phyloP scores from a whole-genome alignment of 1,140 invertebrate species.

The Muscidifurax raptorellus region DNA sequence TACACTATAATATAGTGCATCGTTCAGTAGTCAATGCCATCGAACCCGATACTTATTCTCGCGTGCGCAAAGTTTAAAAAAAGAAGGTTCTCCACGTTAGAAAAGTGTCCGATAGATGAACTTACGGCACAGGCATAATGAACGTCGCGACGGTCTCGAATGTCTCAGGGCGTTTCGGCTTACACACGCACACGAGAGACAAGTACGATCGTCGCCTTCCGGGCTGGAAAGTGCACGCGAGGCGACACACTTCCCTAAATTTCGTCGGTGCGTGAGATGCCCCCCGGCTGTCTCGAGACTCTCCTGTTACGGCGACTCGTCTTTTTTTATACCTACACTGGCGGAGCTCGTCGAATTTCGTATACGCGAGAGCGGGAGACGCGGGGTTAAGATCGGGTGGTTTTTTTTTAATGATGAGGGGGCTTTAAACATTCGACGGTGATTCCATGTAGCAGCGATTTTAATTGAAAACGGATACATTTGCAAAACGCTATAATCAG shows the following conservation, averaged over 20 bases:
- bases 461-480: too few relatives aligned
- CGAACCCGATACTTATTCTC: too few relatives aligned
- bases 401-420: too few relatives aligned
- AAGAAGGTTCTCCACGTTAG: not conserved
- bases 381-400: too few relatives aligned
- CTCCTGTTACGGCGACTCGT: not conserved
- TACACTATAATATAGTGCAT: too few relatives aligned
- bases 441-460: too few relatives aligned
- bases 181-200: not conserved
- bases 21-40: too few relatives aligned
- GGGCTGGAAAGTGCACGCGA: constrained; percentile 58
- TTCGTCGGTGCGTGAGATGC: constrained; percentile 39
- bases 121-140: not conserved
- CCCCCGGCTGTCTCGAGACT: not conserved
- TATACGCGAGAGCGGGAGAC: not conserved
- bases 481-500: too few relatives aligned
- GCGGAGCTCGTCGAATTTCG: not conserved
- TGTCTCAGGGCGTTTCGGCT: constrained; percentile 5
- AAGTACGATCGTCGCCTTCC: constrained; percentile 11
- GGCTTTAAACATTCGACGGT: too few relatives aligned
- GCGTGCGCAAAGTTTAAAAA: not conserved
- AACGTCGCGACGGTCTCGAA: not conserved
- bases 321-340: too few relatives aligned
- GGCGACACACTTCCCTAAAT: constrained; percentile 66
- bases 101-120: not conserved